These are phyloP conservation scores for Etheostoma spectabile DNA, from an alignment of 2,113 vertebrate species.

Conservation along the genomic window DNA sequence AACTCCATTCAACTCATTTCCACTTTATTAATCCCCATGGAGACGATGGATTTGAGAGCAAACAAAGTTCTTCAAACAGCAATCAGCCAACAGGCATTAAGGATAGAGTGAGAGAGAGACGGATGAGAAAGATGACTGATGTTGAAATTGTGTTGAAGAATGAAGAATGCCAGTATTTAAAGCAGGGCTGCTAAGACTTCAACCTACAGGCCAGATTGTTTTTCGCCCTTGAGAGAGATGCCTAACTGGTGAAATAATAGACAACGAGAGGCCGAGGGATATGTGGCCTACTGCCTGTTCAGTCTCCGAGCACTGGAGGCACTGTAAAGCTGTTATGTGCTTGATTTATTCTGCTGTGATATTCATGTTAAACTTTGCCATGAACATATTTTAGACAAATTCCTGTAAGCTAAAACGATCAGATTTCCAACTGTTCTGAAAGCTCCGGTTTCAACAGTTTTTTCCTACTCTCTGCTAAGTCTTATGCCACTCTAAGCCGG, in stretches of 20 bases:
- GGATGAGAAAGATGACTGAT: slow-evolving; percentile 30
- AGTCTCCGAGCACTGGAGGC: not conserved
- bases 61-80: slow-evolving; percentile 61
- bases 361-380: too few relatives aligned
- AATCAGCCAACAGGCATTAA: slow-evolving; percentile 49
- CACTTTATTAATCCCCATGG: slow-evolving; percentile 60
- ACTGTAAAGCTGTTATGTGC: not conserved
- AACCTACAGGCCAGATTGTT: slow-evolving; percentile 22
- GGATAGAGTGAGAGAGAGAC: slow-evolving; percentile 18
- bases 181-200: slow-evolving; percentile 19
- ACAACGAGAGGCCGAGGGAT: slow-evolving; percentile 23
- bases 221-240: slow-evolving; percentile 53
- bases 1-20: slow-evolving; percentile 46
- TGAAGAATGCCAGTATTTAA: slow-evolving; percentile 32
- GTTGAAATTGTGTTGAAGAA: slow-evolving; percentile 27
- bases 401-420: too few relatives aligned
- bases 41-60: slow-evolving; percentile 55
- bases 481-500: too few relatives aligned
- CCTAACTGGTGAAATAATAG: slow-evolving; percentile 24
- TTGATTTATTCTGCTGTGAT: not conserved
- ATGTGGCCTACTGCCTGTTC: not conserved
- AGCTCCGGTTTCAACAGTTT: too few relatives aligned
- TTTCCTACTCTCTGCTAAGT: too few relatives aligned
- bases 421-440: too few relatives aligned
- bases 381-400: too few relatives aligned